These are phyloP conservation scores for Clinocottus analis DNA, from an alignment of 2,113 vertebrate species.

Conservation along the genomic window DNA sequence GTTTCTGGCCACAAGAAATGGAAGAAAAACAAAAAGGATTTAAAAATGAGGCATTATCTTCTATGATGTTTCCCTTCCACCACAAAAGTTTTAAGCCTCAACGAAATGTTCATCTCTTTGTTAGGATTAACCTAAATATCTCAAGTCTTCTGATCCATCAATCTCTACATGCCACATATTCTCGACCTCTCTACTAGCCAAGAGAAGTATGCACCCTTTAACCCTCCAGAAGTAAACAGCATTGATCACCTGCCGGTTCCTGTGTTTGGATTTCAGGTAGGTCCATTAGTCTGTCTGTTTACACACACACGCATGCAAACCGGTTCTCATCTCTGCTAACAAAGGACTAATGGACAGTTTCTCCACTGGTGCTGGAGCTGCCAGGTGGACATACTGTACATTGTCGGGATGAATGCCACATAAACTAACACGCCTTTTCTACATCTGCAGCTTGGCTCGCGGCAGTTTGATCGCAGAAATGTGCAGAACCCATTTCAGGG, in stretches of 20 bases:
- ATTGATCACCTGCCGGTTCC: constrained; percentile 70
- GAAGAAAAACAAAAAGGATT: neutral
- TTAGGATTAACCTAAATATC: constrained; percentile 29
- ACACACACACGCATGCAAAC: neutral
- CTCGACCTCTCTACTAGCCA: neutral
- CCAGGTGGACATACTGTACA: constrained; percentile 68
- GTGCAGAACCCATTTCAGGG: neutral
- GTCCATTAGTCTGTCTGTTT: constrained; percentile 76
- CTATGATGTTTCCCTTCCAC: constrained; percentile 21
- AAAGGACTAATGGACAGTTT: constrained; percentile 68
- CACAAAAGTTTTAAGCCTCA: constrained; percentile 26
- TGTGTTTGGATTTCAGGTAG: constrained; percentile 75
- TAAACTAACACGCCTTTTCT: constrained; percentile 33
- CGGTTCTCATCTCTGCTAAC: constrained; percentile 47
- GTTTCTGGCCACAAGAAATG: constrained; percentile 1
- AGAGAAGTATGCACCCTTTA: constrained; percentile 35
- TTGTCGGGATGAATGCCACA: constrained; percentile 52
- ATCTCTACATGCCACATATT: constrained; percentile 11
- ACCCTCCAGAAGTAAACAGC: constrained; percentile 60
- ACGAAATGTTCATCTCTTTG: constrained; percentile 19
- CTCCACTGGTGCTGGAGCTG: constrained; percentile 43
- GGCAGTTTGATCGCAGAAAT: neutral
- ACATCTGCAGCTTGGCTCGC: neutral
- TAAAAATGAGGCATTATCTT: constrained; percentile 21
- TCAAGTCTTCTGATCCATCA: constrained; percentile 29